Base-by-base conservation (phyloP, 2,797 vertebrate genomes). In the Poliocrania exsul region DNA sequence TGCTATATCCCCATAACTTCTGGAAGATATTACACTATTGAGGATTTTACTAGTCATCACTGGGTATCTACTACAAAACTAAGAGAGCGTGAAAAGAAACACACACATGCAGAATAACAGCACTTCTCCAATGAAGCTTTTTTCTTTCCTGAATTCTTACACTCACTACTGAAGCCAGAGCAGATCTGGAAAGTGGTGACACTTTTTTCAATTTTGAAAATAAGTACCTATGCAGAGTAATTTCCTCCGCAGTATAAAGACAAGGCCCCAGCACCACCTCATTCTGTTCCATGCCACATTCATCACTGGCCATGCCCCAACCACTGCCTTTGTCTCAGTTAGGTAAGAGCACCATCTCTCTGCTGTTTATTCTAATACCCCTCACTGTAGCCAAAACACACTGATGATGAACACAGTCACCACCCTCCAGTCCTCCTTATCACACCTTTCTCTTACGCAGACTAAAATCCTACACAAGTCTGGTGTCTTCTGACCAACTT, bases 11-110 rank as follows among this genome's bases (percentile, higher is more conserved):
- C 75, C 20, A 26, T 57, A 80, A 79, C 57, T 94, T 86, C 81
- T 91, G 88, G 79, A 92, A 88, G 75, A 81, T 49, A 94, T n/a
- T 79, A 94, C 54, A 47, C 60, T 83, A 87, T 16, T 92, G 86
- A 75, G 70, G 58, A 95, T 93, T 95, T 90, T 94, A 83, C 86
- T 69, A 89, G 79, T 94, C 8, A 3, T 93, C 93, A 87, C 66
- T 69, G 35, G 65, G 1, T 49, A 88, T 73, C 69, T 57, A 58
- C 75, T 56, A 86, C 31, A 91, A 83, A 93, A 78, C 33, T 44
- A 71, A 82, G 31, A 46, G 37, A 86, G 25, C 6, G 5, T 46
- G 73, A 90, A 79, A 81, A 92, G 67, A 92, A 94, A 85, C 51
- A 93, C 37, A 92, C 37, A 58, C 38, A 57, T 7, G 46, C 47